Conservation (phyloP, 2,113 vertebrate genomes). For the Proterorhinus semilunaris region DNA sequence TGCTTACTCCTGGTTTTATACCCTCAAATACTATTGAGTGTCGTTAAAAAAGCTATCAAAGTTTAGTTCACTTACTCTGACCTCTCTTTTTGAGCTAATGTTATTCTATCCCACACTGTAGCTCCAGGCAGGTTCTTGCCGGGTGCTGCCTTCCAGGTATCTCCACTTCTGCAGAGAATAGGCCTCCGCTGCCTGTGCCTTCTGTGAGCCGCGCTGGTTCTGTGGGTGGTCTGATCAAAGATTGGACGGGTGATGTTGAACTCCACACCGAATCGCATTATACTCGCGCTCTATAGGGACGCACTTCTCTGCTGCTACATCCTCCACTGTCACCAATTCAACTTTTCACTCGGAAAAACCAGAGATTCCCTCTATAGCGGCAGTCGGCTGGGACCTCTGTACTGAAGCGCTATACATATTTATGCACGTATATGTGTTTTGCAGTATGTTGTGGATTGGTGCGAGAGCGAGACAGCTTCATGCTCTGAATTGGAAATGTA, state of each 20-base stretch:
- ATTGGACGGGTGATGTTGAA: conserved; percentile 25
- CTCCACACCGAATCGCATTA: conserved; percentile 52
- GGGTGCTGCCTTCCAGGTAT: conserved; percentile 6
- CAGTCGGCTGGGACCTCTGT: not conserved
- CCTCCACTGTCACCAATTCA: conserved; percentile 5
- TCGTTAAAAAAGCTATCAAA: conserved; percentile 12
- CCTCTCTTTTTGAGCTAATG: not conserved
- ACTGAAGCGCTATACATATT: not conserved
- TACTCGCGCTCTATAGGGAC: conserved; percentile 13
- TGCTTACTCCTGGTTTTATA: not conserved
- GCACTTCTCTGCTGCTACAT: conserved; percentile 15
- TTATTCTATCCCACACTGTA: not conserved
- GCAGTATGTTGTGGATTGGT: not conserved
- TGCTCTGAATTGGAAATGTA: conserved; percentile 2
- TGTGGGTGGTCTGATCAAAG: conserved; percentile 41
- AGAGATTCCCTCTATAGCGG: not conserved
- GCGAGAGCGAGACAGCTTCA: not conserved
- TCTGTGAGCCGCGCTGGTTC: conserved; percentile 32
- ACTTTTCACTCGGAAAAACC: not conserved
- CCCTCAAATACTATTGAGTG: not conserved
- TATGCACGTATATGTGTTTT: conserved; percentile 4
- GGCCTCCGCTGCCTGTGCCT: conserved; percentile 18
- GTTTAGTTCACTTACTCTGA: conserved; percentile 1
- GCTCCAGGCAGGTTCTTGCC: conserved; percentile 7
- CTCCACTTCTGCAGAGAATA: conserved; percentile 24